Base-by-base conservation (phyloP, 2,113 vertebrate genomes). In the Hypomesus transpacificus region DNA sequence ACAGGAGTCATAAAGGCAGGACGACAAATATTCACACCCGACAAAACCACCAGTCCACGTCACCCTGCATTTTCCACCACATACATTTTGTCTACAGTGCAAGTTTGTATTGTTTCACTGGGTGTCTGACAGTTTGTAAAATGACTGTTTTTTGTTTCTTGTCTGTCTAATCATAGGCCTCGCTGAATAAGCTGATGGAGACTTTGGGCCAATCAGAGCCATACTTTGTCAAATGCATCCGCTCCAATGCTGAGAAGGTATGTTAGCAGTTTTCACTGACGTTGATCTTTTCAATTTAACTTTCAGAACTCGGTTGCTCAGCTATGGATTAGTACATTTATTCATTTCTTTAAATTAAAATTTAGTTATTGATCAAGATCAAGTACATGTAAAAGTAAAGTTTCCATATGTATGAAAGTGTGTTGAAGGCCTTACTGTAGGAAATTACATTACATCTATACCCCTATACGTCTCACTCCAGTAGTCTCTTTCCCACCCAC, bases 201-300 rank as follows among this genome's bases (percentile, higher is more conserved):
- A 99, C 97, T 24, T 93, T 98, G 75, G 94, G 90, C 80, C 96
- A 99, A 78, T 95, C 97, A 77, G 96, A 99, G 87, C 97, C 97
- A 0, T 98, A 98, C 89, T 99, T 99, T 92, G 97, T 99, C 83
- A 99, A 98, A 86, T 99, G 97, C 80, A 98, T 98, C 86, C 95
- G 97, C 63, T 98, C 96, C 79, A 98, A 99, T 1, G 95, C 97
- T 0, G 97, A 99, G 68, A 99, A 98, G 97, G 97, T 98, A 46
- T 46, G 39, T 46, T 46, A 11, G 39, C 39, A 46, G 39, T 9
- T 46, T 46, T 46, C 5, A 46, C 39, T 11, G 7, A 46, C 39
- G 9, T 46, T 11, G 39, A 46, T 46, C 7, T 34, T 34, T 34
- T 4, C 31, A 4, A 46, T 46, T 46, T 46, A 46, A 46, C 39